Conservation (phyloP, 2,113 vertebrate genomes). For the Cephalopterus ornatus region DNA sequence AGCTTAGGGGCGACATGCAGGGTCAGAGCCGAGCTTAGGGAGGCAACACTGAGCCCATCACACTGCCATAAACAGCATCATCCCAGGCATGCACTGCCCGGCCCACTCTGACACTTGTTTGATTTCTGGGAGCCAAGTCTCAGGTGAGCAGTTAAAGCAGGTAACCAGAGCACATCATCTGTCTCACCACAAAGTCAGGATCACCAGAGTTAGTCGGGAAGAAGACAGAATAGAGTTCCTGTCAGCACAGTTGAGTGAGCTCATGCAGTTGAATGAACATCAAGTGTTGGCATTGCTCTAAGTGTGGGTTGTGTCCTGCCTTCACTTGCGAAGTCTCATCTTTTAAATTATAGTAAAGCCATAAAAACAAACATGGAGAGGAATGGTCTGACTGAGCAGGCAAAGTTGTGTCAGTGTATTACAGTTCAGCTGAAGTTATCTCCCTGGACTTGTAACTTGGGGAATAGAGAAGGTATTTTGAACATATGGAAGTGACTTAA, state of each 20-base stretch:
- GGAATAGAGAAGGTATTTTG: not conserved
- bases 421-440: not conserved
- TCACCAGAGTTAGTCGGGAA: not conserved
- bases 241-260: not conserved
- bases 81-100: fast-evolving
- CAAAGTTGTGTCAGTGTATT: fast-evolving
- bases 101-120: not conserved
- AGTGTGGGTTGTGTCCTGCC: not conserved
- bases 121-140: not conserved
- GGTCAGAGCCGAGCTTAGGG: fast-evolving
- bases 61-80: fast-evolving
- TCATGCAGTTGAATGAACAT: fast-evolving
- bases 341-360: not conserved
- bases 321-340: not conserved
- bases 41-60: fast-evolving
- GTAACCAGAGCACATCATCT: not conserved
- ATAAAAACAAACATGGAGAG: not conserved
- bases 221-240: not conserved
- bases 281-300: not conserved
- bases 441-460: not conserved
- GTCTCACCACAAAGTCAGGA: not conserved
- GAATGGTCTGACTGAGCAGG: not conserved
- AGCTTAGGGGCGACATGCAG: fast-evolving
- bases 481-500: not conserved
- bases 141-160: not conserved